These are phyloP conservation scores for Rhagonycha fulva DNA, from an alignment of 2,888 invertebrate genomes.

Conservation along the genomic window DNA sequence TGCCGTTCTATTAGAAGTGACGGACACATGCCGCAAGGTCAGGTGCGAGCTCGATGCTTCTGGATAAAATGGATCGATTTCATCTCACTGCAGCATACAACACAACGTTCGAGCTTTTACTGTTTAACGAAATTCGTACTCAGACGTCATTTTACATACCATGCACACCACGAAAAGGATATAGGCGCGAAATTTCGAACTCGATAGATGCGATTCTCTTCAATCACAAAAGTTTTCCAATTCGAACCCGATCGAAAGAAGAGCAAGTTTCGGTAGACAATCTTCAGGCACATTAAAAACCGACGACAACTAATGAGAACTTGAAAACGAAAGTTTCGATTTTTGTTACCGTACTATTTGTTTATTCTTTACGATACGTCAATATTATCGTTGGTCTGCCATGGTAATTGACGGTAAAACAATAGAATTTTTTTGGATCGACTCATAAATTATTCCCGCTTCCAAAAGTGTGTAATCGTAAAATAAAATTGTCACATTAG, in stretches of 20 bases:
- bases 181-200: constrained; percentile 32
- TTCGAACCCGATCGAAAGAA: background rate
- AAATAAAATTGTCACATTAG: background rate
- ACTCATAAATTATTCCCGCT: background rate
- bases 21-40: constrained; percentile 39
- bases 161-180: constrained; percentile 19
- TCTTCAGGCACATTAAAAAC: background rate
- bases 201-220: background rate
- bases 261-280: background rate
- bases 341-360: background rate
- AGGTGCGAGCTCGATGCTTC: constrained; percentile 43
- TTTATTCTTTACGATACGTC: background rate
- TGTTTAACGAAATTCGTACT: constrained; percentile 32
- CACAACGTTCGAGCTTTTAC: constrained; percentile 36
- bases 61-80: constrained; percentile 43
- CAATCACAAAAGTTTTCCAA: background rate
- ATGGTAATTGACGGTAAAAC: too few relatives aligned
- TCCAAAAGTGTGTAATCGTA: background rate
- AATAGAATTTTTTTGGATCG: background rate
- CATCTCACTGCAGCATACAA: constrained; percentile 39
- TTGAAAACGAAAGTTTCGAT: background rate
- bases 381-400: too few relatives aligned
- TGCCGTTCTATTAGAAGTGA: constrained; percentile 22
- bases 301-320: background rate
- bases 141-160: constrained; percentile 30